Base-by-base conservation (phyloP, 2,888 invertebrate genomes). In the Orthosia incerta region DNA sequence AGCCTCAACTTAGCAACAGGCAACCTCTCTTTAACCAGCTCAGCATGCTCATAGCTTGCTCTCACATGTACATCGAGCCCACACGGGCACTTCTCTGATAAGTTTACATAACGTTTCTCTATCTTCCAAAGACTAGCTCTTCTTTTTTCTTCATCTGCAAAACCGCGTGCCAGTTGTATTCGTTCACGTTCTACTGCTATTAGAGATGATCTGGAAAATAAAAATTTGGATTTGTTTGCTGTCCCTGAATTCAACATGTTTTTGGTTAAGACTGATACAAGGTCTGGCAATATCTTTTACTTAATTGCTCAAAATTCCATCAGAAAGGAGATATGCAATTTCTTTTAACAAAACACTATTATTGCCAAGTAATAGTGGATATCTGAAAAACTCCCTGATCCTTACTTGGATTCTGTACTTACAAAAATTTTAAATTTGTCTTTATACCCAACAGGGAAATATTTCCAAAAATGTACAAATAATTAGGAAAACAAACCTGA, bases 181-280 rank as follows among this genome's bases (percentile, higher is more conserved):
- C 91, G 88, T 82, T 93, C 95, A 13, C 93, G 86, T 71, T 96
- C 95, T n/a, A 95, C 87, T 20, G 93, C 93, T 84, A 90, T 91
- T 61, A 95, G 76, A 9, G 95, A 95, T 50, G 92, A 93, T 82
- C 96, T 96, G 85, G 20, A 84, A 62, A 11, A 16, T 5, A 31
- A 45, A 48, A 15, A 12, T 18, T 23, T 4, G 9, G 0, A 9
- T 31, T 51, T 23, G 12, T 9, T 16, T n/a, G 26, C 11, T 20
- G 51, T 2, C n/a, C 20, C 16, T 26, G 16, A 3, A 46, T 23
- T 0, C 13, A 31, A 11, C 11, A 26, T 20, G 31, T 20, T 51
- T 23, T 64, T 45, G 15, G n/a, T 3, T 12, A 12, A 55, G 15
- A 20, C 45, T 70, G 53, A 13, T 70, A 7, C 31, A 50, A 68